These are phyloP conservation scores for Alviniconcha marisindica DNA, from an alignment of 1,140 invertebrate genomes.

Conservation along the genomic window DNA sequence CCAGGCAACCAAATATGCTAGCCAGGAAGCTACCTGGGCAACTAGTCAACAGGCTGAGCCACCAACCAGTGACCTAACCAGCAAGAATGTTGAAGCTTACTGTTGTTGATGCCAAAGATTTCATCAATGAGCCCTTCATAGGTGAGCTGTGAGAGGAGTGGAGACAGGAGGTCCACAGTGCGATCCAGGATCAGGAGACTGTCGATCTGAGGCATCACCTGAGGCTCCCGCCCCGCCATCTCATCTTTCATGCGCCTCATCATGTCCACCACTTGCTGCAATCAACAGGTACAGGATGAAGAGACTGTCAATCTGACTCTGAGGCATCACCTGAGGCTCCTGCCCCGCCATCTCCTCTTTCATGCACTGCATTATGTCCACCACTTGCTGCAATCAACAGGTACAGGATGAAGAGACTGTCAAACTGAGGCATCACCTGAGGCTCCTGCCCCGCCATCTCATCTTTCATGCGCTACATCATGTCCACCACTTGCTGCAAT, in stretches of 20 bases:
- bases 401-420: slow-evolving; percentile 92
- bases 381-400: slow-evolving; percentile 83
- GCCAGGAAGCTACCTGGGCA: too few relatives aligned
- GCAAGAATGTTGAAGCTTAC: too few relatives aligned
- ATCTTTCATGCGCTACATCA: slow-evolving; percentile 87
- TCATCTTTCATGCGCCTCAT: slow-evolving; percentile 88
- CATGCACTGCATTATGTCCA: slow-evolving; percentile 89
- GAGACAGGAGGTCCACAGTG: slow-evolving; percentile 93
- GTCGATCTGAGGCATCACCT: slow-evolving; percentile 85
- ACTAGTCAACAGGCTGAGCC: too few relatives aligned
- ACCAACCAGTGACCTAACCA: too few relatives aligned
- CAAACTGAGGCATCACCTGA: slow-evolving; percentile 83
- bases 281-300: slow-evolving; percentile 86
- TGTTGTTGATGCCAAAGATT: slow-evolving; percentile 82
- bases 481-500: slow-evolving; percentile 87
- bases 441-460: slow-evolving; percentile 79
- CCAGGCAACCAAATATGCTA: too few relatives aligned
- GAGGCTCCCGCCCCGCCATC: slow-evolving; percentile 75
- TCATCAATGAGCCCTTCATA: slow-evolving; percentile 98
- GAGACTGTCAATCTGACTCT: slow-evolving; percentile 93
- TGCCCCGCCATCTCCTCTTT: slow-evolving; percentile 81
- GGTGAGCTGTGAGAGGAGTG: slow-evolving; percentile 95
- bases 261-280: slow-evolving; percentile 89
- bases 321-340: slow-evolving; percentile 77
- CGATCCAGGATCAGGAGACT: slow-evolving; percentile 93